Evolutionary conservation across 2,113 vertebrate species (phyloP), one percentile per base, ranked within the genome.

Genomic region (Leptobrachium ailaonicum): DNA sequence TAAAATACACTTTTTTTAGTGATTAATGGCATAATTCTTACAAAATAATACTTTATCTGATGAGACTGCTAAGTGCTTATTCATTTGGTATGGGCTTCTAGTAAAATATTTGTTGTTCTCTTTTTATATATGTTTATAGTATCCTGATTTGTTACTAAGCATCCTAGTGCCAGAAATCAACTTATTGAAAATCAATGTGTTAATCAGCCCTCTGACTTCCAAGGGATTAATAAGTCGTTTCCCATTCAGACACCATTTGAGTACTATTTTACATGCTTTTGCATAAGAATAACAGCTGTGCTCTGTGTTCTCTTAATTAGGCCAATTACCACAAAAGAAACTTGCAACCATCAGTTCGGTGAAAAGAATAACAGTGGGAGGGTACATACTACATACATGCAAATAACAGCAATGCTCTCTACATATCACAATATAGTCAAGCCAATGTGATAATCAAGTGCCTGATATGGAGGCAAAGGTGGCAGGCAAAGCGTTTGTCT

Each of bases 351-450:
- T 86, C 87, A 85, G 85, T 92, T 87, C 89, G 84, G 84, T 87
- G 86, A 87, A 93, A 92, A 84, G 86, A 90, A 92, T 89, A 86
- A 90, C 81, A 82, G 87, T 85, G 66, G 82, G 83, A 82, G 80
- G 84, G 85, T 88, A 90, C 87, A 93, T 90, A 94, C 97, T 88
- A 90, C 87, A 93, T 90, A 94, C 97, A 98, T 98, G 97, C 97
- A 96, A 91, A 93, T 89, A 88, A 93, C 94, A 93, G 92, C 89
- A 87, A 95, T 94, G 91, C 90, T 90, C 92, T 94, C 94, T 93
- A 95, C 93, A 95, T 93, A 94, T 91, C 96, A 97, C 94, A 95
- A 84, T 89, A 91, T 88, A 88, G 86, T 93, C 95, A 96, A 93
- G 94, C 95, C 94, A 90, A 88, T 92, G 89, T 85, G 87, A 89